A percentile compares a stretch with the other conserved stretches of the same genome.
phyloP scores from a whole-genome alignment of 2,797 vertebrate genomes.

The Melanotaenia nigrans region DNA sequence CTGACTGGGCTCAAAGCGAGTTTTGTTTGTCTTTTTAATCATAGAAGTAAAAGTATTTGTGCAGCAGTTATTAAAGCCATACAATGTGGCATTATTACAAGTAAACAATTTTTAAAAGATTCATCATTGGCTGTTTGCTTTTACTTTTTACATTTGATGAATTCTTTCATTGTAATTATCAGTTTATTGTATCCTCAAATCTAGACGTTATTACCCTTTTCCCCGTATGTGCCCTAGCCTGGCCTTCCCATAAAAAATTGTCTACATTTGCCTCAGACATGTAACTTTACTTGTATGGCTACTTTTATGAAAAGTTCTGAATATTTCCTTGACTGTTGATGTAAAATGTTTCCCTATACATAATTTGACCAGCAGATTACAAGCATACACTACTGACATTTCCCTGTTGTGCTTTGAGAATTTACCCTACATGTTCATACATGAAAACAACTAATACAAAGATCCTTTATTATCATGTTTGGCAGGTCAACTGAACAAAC shows the following conservation, averaged over 20 bases:
- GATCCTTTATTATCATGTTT: slow-evolving; percentile 71
- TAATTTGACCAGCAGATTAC: slow-evolving; percentile 1
- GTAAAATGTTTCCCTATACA: not conserved
- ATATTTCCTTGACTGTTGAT: not conserved
- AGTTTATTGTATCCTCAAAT: not conserved
- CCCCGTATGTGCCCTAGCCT: too few relatives aligned
- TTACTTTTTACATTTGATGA: not conserved
- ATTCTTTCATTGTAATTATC: not conserved
- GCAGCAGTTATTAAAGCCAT: too few relatives aligned
- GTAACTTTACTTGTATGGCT: not conserved
- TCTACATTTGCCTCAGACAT: too few relatives aligned
- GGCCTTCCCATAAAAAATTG: too few relatives aligned
- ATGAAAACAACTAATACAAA: slow-evolving; percentile 65
- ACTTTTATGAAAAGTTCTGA: not conserved
- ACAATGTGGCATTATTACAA: too few relatives aligned
- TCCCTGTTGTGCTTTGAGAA: not conserved
- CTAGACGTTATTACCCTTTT: not conserved
- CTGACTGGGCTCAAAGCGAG: too few relatives aligned
- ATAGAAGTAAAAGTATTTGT: too few relatives aligned
- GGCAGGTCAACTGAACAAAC: slow-evolving; percentile 55
- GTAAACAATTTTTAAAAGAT: too few relatives aligned
- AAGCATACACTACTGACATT: not conserved
- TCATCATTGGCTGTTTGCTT: too few relatives aligned
- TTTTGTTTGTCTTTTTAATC: too few relatives aligned
- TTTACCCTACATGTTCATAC: slow-evolving; percentile 2